Evolutionary conservation across 2,888 invertebrate species (phyloP), one percentile per base, ranked within the genome.

Genomic region (Drosophila longiperda): DNA sequence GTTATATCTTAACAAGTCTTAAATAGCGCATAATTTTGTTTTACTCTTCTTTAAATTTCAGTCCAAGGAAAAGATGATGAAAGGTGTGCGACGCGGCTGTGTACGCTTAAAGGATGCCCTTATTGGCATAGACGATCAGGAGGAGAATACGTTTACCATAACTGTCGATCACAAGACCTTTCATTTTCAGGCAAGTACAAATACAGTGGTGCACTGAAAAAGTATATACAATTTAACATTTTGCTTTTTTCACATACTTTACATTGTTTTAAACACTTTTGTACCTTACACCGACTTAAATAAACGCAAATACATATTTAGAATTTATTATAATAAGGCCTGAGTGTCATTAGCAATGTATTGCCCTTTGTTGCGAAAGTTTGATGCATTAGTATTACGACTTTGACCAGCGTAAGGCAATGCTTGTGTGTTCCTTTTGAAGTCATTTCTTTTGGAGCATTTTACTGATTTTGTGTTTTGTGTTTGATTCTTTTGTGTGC

Each of bases 161-260:
- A 99, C 99, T 7, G 99, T 99, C 58, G 99, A 99, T 93, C 98
- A 99, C 89, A 99, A 99, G 94, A 99, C 99, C 17, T 99, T 99
- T 94, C 99, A 99, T 94, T 99, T 99, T 93, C 99, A 99, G 95
- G 95, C 94, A 83, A 88, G 87, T 78, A 42, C 3, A 38, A 12
- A 20, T 15, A 17, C 9, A 4, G 29, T 29, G 29, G 6, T 57
- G 29, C 49, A 23, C 34, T 42, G 2, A 52, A 20, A 32, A 45
- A 15, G 66, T 48, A 61, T 38, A 5, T 1, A 8, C 7, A 54
- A 62, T n/a, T n/a, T 38, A 55, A 12, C 12, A 55, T 50, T 50
- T 42, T 12, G 9, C 8, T 9, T 45, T 2, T 42, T 40, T 4
- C n/a, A 12, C 26, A 26, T 38, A 26, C 53, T 26, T 40, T 34